Percentiles rank a stretch among this genome's conserved stretches.
phyloP scores from a whole-genome alignment of 2,888 invertebrate genomes.

The Druceiella hillmani region DNA sequence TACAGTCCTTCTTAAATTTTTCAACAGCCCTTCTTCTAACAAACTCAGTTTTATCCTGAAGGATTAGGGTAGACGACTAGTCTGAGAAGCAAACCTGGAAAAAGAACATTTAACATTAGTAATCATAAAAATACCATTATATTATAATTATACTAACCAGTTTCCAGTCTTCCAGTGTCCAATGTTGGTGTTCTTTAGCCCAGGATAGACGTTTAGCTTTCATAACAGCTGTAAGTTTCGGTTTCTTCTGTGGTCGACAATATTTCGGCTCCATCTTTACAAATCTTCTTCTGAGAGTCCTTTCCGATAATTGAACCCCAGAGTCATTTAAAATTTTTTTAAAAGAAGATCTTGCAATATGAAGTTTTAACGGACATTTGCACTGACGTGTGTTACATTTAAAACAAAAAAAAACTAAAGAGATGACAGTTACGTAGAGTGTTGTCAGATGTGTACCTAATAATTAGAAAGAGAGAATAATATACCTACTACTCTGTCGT shows the following conservation, averaged over 20 bases:
- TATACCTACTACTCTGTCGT: too few species aligned
- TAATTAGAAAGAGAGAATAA: too few species aligned
- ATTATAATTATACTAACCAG: background rate
- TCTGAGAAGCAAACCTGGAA: slow-evolving; percentile 6
- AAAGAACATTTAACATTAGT: too few species aligned
- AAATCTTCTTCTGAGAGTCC: slow-evolving; percentile 12
- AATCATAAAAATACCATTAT: too few species aligned
- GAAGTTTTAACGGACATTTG: too few species aligned
- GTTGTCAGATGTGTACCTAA: too few species aligned
- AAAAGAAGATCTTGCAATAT: too few species aligned
- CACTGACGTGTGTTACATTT: too few species aligned
- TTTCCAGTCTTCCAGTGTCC: slow-evolving; percentile 5
- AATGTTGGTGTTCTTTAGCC: slow-evolving; percentile 2
- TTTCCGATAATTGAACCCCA: slow-evolving; percentile 3
- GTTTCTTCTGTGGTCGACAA: slow-evolving; percentile 15
- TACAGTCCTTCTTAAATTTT: slow-evolving; percentile 9
- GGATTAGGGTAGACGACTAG: slow-evolving; percentile 1
- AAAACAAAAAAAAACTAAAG: too few species aligned
- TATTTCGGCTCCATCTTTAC: slow-evolving; percentile 13
- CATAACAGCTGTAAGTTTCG: slow-evolving; percentile 15
- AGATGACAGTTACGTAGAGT: too few species aligned
- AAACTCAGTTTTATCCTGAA: slow-evolving; percentile 5
- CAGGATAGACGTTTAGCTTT: slow-evolving; percentile 7
- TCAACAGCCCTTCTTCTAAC: slow-evolving; percentile 10
- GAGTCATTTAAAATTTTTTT: too few species aligned